Conservation (phyloP, 2,888 invertebrate species). For the Scelioninae gen. 2 region DNA sequence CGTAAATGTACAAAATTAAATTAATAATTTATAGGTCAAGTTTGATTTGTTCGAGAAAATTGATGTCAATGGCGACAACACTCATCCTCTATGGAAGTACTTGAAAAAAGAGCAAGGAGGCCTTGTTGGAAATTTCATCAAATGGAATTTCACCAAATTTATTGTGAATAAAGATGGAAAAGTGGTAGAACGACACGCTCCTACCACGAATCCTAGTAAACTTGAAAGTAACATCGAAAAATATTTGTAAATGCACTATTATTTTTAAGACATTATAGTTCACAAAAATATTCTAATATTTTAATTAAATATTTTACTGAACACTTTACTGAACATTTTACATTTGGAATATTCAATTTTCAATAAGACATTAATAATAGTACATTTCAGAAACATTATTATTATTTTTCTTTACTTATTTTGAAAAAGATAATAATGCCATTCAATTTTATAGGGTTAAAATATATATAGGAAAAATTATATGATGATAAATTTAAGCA, state of each 20-base stretch:
- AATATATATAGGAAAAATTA: no score
- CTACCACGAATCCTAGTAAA: constrained; percentile 78
- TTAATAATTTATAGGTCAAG: constrained; percentile 63
- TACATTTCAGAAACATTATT: no score
- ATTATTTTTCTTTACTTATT: no score
- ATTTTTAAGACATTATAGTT: no score
- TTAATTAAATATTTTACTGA: no score
- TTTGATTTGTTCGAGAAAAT: constrained; percentile 74
- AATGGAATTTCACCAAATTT: constrained; percentile 93
- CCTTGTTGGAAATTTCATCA: constrained; percentile 81
- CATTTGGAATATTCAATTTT: no score
- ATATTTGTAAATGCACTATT: constrained; percentile 75
- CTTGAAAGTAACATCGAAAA: constrained; percentile 78
- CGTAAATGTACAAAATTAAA: constrained; percentile 75
- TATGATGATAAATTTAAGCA: no score
- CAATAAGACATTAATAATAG: no score
- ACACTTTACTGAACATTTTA: no score
- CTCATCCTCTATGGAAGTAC: constrained; percentile 75
- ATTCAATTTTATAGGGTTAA: no score
- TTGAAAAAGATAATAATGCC: no score
- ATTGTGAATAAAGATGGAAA: constrained; percentile 84
- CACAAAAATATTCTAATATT: no score
- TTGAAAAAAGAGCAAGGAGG: constrained; percentile 70
- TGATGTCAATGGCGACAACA: constrained; percentile 74
- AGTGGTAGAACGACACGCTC: constrained; percentile 82